A percentile compares a stretch with the other conserved stretches of the same genome.
phyloP scores from a whole-genome alignment of 1,140 invertebrate species.

The Chrysomallon squamiferum region DNA sequence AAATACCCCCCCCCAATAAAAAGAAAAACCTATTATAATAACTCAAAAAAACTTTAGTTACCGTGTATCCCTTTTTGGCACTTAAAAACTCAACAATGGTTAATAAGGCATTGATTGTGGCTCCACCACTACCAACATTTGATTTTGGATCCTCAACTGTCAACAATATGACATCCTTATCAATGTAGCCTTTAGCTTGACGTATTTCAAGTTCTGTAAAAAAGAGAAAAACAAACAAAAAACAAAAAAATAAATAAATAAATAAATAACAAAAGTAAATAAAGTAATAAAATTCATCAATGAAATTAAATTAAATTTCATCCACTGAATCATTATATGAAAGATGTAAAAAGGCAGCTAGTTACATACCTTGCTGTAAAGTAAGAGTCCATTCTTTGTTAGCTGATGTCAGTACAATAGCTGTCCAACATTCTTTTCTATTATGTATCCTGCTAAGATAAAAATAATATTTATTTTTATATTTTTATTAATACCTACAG shows the following conservation, averaged over 20 bases:
- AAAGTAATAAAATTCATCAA: neutral
- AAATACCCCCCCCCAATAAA: too few species aligned
- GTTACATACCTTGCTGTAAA: conserved; percentile 52
- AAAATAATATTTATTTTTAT: too few species aligned
- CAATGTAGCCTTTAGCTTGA: conserved; percentile 59
- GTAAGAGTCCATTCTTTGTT: conserved; percentile 47
- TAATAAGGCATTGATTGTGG: conserved; percentile 67
- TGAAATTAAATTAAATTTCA: neutral
- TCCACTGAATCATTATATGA: too few species aligned
- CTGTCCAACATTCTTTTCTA: conserved; percentile 41
- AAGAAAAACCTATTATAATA: too few species aligned
- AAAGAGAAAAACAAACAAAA: conserved; percentile 5
- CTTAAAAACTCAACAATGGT: conserved; percentile 65
- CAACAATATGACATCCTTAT: conserved; percentile 54
- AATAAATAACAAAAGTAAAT: neutral
- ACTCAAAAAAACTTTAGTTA: too few species aligned
- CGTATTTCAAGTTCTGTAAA: conserved; percentile 58
- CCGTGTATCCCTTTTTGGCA: conserved; percentile 60
- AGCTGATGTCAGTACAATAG: conserved; percentile 57
- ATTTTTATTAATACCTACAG: too few species aligned
- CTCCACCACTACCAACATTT: conserved; percentile 67
- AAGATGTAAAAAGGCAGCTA: too few species aligned
- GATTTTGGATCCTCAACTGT: conserved; percentile 63
- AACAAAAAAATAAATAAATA: neutral
- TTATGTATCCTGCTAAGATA: too few species aligned